These are phyloP conservation scores for Linepithema humile DNA, from an alignment of 1,140 invertebrate species.

Conservation along the genomic window DNA sequence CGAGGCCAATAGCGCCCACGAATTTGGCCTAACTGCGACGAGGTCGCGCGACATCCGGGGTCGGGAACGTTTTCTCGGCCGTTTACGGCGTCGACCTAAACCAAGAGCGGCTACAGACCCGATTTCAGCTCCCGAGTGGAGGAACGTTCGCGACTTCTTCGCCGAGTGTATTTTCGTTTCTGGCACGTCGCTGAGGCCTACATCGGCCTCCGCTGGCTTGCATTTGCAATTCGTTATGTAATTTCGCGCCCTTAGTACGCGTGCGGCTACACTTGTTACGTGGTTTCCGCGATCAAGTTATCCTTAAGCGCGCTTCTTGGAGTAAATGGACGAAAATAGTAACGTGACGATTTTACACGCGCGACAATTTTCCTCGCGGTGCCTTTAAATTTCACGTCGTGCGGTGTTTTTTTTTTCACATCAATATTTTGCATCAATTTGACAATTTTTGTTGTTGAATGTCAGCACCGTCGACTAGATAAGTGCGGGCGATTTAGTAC, in stretches of 20 bases:
- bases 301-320: constrained; percentile 4
- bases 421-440: too few species aligned
- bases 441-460: too few species aligned
- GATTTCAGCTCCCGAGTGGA: constrained; percentile 36
- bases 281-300: background rate
- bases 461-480: background rate
- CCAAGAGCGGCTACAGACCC: constrained; percentile 19
- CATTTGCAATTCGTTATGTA: constrained; percentile 55
- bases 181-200: constrained; percentile 82
- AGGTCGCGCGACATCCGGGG: constrained; percentile 38
- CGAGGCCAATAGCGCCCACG: constrained; percentile 36
- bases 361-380: background rate
- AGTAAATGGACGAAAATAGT: too few species aligned
- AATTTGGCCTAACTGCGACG: constrained; percentile 27
- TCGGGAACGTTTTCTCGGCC: constrained; percentile 6
- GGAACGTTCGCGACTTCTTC: constrained; percentile 51
- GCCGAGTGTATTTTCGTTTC: constrained; percentile 81
- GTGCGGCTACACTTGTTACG: background rate
- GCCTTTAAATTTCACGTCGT: too few species aligned
- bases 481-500: background rate
- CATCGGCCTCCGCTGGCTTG: constrained; percentile 67
- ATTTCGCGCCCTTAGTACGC: constrained; percentile 40
- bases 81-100: constrained; percentile 20
- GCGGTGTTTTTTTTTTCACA: too few species aligned
- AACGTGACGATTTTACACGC: background rate